phyloP scores from a whole-genome alignment of 2,113 vertebrate species.

The Hyperopisus bebe region DNA sequence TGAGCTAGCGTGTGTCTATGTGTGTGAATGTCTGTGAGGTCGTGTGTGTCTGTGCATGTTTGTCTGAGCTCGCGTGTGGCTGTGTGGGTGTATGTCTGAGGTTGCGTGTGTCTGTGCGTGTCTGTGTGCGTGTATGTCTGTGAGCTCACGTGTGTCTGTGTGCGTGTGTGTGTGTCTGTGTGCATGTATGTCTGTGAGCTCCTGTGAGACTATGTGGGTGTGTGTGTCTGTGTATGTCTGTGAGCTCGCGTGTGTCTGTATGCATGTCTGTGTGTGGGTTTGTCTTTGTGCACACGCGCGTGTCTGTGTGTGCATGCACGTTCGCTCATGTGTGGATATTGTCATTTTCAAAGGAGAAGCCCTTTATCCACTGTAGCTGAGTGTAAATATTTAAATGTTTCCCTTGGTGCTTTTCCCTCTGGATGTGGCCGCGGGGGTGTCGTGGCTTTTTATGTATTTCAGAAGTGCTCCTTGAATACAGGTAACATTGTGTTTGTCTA shows the following conservation, averaged over 20 bases:
- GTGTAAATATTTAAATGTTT: slow-evolving; percentile 2
- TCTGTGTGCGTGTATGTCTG: too few species aligned
- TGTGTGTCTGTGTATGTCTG: too few species aligned
- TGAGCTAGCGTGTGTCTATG: too few species aligned
- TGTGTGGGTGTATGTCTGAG: not conserved
- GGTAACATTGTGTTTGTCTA: not conserved
- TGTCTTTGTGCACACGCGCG: not conserved
- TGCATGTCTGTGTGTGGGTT: too few species aligned
- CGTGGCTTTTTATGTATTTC: not conserved
- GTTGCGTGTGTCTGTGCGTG: too few species aligned
- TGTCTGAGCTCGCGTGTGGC: not conserved
- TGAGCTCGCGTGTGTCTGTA: too few species aligned
- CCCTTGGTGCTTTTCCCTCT: not conserved
- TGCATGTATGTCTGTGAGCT: too few species aligned
- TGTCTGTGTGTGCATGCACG: not conserved
- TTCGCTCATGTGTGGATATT: not conserved
- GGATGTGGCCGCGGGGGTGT: not conserved
- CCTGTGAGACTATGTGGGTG: too few species aligned
- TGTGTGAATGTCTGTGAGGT: not conserved
- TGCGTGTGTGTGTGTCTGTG: too few species aligned
- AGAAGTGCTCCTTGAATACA: not conserved
- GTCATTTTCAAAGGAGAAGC: not conserved
- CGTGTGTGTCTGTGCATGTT: too few species aligned
- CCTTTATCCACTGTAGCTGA: not conserved
- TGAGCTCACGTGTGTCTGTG: too few species aligned